Base-by-base conservation (phyloP, 2,888 invertebrate genomes). In the Orchesella flavescens region DNA sequence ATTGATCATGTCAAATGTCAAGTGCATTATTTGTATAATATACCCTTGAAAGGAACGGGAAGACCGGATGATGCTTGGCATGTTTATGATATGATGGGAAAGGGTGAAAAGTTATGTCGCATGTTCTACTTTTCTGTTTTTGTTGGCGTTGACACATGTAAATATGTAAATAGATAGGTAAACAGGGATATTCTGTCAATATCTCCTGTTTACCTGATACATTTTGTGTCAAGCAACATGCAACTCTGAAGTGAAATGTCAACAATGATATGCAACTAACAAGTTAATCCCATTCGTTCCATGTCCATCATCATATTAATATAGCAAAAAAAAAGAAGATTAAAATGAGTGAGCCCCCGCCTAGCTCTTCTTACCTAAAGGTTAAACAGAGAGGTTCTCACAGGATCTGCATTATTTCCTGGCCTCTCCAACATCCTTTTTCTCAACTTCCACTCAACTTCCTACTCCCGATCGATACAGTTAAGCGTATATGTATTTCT, bases 171-270 rank as follows among this genome's bases (percentile, higher is more conserved):
- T 53, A 19, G 72, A 63, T 24, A 66, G n/a, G 53, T 73, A 66
- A 80, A 80, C 80, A 80, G 73, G 44, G 80, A 46, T 80, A 71
- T 80, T 61, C 73, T 80, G 80, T 80, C 80, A 75, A 53, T 53
- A 59, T 17, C 53, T 13, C 74, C 24, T 5, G 24, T 12, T 44
- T 55, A 55, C 57, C 19, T 61, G 61, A 19, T 61, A 53, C 53
- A 10, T 17, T 4, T 17, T 61, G 61, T 53, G 24, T 69, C 49
- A 68, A 46, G n/a, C 9, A 17, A 44, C 17, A 68, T 13, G 17
- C 12, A 17, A 43, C 3, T 46, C 46, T 21, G 4, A 21, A 53
- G 5, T 49, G n/a, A 23, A 4, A 2, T 65, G 15, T 13, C 15
- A 34, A 43, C 13, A 65, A 13, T 2, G 34, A 65, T n/a, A 15